A percentile compares a stretch with the other conserved stretches of the same genome.
phyloP scores from a whole-genome alignment of 2,888 invertebrate species.

The Torymus tubicola region DNA sequence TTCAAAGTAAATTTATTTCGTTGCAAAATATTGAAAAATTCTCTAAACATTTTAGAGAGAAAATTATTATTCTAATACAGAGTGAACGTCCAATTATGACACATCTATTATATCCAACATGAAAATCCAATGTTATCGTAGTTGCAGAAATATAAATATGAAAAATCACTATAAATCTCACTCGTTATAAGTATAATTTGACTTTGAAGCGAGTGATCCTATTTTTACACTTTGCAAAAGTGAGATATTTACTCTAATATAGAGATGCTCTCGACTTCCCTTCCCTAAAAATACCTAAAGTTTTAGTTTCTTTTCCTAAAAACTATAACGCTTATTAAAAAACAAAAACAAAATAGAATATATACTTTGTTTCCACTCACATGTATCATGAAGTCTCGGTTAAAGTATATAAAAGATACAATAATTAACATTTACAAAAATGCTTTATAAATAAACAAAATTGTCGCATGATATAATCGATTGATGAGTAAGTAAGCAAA shows the following conservation, averaged over 20 bases:
- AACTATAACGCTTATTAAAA: slow-evolving; percentile 20
- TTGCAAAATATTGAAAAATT: background rate
- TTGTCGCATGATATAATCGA: slow-evolving; percentile 10
- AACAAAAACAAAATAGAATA: slow-evolving; percentile 10
- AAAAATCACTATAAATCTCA: background rate
- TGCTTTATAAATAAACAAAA: slow-evolving; percentile 35
- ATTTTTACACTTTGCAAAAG: slow-evolving; percentile 18
- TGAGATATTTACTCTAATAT: background rate
- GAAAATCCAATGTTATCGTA: too few species aligned
- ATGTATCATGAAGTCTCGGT: too few species aligned
- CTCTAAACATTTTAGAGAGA: too few species aligned
- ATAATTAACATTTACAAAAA: slow-evolving; percentile 45
- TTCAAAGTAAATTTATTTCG: slow-evolving; percentile 6
- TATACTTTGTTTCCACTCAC: too few species aligned
- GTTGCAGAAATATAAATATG: background rate
- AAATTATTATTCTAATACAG: slow-evolving; percentile 9
- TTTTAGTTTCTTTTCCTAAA: too few species aligned
- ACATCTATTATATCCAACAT: background rate
- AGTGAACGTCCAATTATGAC: slow-evolving; percentile 28
- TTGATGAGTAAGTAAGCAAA: background rate
- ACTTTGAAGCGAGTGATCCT: background rate
- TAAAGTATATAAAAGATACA: slow-evolving; percentile 17
- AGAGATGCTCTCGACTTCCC: background rate
- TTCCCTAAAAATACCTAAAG: too few species aligned
- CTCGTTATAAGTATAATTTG: background rate